Conservation (phyloP, 2,888 invertebrate genomes). For the Polyommatus icarus region DNA sequence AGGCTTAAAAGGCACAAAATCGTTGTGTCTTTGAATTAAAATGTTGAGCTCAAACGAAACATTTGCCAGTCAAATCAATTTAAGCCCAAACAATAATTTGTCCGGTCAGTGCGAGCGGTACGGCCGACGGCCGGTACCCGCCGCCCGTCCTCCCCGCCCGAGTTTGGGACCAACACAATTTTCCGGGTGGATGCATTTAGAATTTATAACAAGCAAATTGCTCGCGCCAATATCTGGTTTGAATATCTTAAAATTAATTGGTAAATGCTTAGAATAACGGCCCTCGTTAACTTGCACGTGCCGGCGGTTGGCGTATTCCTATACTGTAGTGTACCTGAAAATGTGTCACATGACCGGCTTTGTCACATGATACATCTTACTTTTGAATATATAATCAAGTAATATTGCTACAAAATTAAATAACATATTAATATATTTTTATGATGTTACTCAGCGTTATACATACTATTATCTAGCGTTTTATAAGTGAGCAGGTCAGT, state of each 20-base stretch:
- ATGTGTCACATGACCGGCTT: background rate
- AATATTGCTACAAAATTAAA: too few relatives aligned
- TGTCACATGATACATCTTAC: background rate
- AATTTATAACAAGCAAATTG: constrained; percentile 80
- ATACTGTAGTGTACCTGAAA: background rate
- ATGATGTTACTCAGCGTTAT: too few relatives aligned
- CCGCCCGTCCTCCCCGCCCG: constrained; percentile 46
- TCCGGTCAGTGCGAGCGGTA: constrained; percentile 41
- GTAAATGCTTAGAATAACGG: constrained; percentile 39
- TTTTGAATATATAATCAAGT: too few relatives aligned
- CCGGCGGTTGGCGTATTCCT: background rate
- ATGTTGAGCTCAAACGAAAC: background rate
- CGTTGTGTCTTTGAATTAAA: background rate
- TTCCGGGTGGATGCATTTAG: constrained; percentile 76
- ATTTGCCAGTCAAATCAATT: constrained; percentile 11
- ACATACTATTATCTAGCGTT: too few relatives aligned
- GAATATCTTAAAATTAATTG: constrained; percentile 77
- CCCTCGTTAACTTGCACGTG: background rate
- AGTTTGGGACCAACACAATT: constrained; percentile 73
- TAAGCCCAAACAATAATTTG: constrained; percentile 13
- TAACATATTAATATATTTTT: too few relatives aligned
- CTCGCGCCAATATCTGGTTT: constrained; percentile 72
- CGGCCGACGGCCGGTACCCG: constrained; percentile 20
- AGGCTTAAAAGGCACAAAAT: too few relatives aligned
- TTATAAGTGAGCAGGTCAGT: too few relatives aligned